A percentile compares a stretch with the other conserved stretches of the same genome.
phyloP scores from a whole-genome alignment of 1,140 invertebrate species.

The Sinonovacula constricta region DNA sequence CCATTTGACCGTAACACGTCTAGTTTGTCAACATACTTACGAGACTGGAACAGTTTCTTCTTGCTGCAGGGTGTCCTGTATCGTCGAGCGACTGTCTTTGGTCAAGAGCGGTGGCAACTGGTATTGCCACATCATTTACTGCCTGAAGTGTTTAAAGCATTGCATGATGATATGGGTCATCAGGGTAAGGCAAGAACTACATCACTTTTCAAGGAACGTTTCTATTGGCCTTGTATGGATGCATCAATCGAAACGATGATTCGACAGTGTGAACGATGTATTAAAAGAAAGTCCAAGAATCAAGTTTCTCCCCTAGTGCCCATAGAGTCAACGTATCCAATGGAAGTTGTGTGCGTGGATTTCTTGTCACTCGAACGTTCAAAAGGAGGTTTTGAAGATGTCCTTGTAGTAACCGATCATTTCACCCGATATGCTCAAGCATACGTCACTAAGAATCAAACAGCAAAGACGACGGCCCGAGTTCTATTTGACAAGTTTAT shows the following conservation, averaged over 20 bases:
- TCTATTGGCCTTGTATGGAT: conserved; percentile 23
- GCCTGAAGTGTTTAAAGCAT: not conserved
- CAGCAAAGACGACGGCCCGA: conserved; percentile 15
- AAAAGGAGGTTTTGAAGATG: too few relatives aligned
- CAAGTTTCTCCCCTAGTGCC: conserved; percentile 1
- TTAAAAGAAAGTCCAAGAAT: conserved; percentile 2
- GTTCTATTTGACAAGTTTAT: conserved; percentile 28
- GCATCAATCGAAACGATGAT: not conserved
- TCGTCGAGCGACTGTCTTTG: not conserved
- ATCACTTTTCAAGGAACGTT: not conserved
- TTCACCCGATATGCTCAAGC: not conserved
- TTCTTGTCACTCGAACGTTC: too few relatives aligned
- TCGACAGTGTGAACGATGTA: conserved; percentile 1
- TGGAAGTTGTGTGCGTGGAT: conserved; percentile 48
- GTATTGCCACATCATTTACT: not conserved
- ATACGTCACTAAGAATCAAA: conserved; percentile 10
- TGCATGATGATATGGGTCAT: conserved; percentile 22
- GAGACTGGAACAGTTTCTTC: not conserved
- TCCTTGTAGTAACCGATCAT: too few relatives aligned
- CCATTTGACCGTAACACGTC: too few relatives aligned
- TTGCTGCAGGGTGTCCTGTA: conserved; percentile 3
- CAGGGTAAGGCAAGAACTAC: conserved; percentile 6
- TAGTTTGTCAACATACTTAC: not conserved
- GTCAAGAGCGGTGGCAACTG: not conserved
- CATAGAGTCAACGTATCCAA: conserved; percentile 11